These are phyloP conservation scores for Hipposideros armiger DNA, from an alignment of 2,113 vertebrate species.

Conservation along the genomic window DNA sequence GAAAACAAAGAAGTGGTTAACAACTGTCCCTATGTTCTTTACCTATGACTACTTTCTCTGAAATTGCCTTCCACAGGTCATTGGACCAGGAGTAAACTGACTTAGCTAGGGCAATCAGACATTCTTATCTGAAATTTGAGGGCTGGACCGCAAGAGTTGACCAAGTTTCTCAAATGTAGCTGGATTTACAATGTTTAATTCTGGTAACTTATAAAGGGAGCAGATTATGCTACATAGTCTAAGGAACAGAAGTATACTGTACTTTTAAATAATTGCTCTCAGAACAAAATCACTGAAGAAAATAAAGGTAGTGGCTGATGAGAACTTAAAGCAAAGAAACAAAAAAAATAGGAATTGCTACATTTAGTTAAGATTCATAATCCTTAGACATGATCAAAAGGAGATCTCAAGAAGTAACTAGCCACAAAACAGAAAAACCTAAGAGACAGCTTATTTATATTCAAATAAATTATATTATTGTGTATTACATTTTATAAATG, in stretches of 20 bases:
- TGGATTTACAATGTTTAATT: conserved; percentile 13
- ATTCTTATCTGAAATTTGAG: conserved; percentile 15
- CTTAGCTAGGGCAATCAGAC: not conserved
- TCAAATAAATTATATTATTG: conserved; percentile 49
- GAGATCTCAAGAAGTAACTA: not conserved
- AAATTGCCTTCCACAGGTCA: not conserved
- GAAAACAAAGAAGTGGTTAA: not conserved
- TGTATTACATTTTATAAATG: conserved; percentile 58
- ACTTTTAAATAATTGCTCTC: not conserved
- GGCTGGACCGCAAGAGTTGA: not conserved
- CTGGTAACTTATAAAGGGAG: not conserved
- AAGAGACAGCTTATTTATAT: not conserved
- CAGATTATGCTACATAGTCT: not conserved
- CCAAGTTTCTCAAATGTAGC: conserved; percentile 3
- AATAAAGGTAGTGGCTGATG: not conserved
- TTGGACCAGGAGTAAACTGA: not conserved
- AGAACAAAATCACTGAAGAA: not conserved
- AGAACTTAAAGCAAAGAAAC: not conserved
- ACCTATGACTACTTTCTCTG: not conserved
- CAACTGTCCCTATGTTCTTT: not conserved
- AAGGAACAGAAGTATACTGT: not conserved
- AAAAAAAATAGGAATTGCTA: not conserved
- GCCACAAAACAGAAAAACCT: not conserved
- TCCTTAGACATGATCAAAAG: not conserved
- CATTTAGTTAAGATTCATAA: conserved; percentile 4